Conservation (phyloP, 92 coral and sea anemone genomes). For the Epizoanthus fatuus region DNA sequence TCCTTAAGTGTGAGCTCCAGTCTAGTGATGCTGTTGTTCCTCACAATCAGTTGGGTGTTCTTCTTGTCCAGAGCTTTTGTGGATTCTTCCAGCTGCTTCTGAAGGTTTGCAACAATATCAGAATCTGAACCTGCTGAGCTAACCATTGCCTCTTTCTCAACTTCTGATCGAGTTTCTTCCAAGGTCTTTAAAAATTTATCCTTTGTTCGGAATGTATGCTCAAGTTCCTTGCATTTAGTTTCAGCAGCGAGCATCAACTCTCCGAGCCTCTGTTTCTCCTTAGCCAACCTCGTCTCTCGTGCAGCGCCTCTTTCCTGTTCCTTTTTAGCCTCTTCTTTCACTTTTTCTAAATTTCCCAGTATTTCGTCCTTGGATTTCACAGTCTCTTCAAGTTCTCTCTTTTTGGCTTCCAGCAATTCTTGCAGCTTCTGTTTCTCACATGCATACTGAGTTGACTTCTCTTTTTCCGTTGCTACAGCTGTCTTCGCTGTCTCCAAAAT, state of each 20-base stretch:
- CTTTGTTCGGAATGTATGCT: constrained; percentile 19
- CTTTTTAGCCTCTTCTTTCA: constrained; percentile 15
- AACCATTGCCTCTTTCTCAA: neutral
- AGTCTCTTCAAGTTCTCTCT: constrained; percentile 13
- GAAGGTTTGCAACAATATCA: constrained; percentile 40
- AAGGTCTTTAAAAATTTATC: constrained; percentile 1
- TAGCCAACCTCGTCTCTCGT: constrained; percentile 1
- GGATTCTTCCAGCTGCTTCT: constrained; percentile 86
- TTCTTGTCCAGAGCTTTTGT: constrained; percentile 95
- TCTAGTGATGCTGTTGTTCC: constrained; percentile 83
- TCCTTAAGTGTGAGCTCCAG: constrained; percentile 81
- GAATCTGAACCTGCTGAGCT: neutral
- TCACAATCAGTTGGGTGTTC: constrained; percentile 88
- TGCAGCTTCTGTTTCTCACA: constrained; percentile 12
- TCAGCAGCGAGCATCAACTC: constrained; percentile 31
- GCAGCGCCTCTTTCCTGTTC: constrained; percentile 20
- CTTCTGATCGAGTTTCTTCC: constrained; percentile 26
- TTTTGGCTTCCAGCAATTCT: constrained; percentile 26
- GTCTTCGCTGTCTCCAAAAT: neutral
- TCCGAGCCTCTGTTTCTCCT: constrained; percentile 20
- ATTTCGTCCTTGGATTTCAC: constrained; percentile 22
- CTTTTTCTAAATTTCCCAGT: neutral
- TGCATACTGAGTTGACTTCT: constrained; percentile 11
- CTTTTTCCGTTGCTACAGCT: constrained; percentile 1
- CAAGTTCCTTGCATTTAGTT: constrained; percentile 27